These are phyloP conservation scores for Manduca sexta DNA, from an alignment of 1,140 invertebrate species.

Conservation along the genomic window DNA sequence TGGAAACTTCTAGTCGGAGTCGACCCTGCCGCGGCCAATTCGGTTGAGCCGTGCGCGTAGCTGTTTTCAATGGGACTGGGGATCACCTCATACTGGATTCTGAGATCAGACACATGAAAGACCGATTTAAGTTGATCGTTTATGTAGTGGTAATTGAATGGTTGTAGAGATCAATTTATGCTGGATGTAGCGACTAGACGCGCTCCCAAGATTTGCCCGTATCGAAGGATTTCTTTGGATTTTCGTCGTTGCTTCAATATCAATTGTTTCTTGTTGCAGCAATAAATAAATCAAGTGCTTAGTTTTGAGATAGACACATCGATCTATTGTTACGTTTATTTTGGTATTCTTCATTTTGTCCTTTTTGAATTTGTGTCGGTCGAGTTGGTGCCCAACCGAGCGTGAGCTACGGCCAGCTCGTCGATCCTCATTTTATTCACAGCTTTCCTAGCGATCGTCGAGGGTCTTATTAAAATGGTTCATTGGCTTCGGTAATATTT, in stretches of 20 bases:
- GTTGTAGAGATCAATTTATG: slow-evolving; percentile 14
- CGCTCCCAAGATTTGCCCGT: slow-evolving; percentile 29
- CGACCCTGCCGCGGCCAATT: slow-evolving; percentile 4
- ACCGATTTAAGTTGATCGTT: slow-evolving; percentile 9
- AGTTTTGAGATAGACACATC: background rate
- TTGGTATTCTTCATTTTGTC: background rate
- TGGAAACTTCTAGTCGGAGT: slow-evolving; percentile 18
- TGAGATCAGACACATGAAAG: slow-evolving; percentile 8
- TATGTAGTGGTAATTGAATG: slow-evolving; percentile 1
- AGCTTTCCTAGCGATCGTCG: too few relatives aligned
- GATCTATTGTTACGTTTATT: background rate
- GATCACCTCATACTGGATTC: slow-evolving; percentile 5
- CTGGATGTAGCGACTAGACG: slow-evolving; percentile 10
- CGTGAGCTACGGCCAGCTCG: too few relatives aligned
- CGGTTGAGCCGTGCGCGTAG: slow-evolving; percentile 2
- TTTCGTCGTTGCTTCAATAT: slow-evolving; percentile 20
- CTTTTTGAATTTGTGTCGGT: too few relatives aligned
- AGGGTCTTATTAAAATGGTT: too few relatives aligned
- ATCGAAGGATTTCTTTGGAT: slow-evolving; percentile 32
- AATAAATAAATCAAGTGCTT: slow-evolving; percentile 42
- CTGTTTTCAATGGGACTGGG: background rate
- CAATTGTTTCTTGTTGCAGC: slow-evolving; percentile 32
- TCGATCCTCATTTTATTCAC: too few relatives aligned
- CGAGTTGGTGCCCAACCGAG: too few relatives aligned
- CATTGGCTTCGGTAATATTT: too few relatives aligned